phyloP scores from a whole-genome alignment of 2,888 invertebrate species.

The Periphyllus acericola region DNA sequence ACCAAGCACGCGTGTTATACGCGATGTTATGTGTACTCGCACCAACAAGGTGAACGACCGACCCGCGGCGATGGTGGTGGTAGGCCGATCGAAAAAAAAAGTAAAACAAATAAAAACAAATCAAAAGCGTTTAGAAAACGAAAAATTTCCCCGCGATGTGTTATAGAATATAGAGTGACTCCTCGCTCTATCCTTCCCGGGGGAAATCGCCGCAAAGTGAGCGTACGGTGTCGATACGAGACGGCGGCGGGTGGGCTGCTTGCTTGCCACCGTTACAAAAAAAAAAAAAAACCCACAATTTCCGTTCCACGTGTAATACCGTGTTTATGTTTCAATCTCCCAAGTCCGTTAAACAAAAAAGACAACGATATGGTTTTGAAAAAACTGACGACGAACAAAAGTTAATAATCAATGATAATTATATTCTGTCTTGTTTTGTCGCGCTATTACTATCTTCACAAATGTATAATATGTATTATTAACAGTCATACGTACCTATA shows the following conservation, averaged over 20 bases:
- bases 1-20: neutral
- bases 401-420: too few species aligned
- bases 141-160: constrained; percentile 16
- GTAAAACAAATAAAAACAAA: neutral
- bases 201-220: constrained; percentile 31
- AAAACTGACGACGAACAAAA: too few species aligned
- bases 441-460: too few species aligned
- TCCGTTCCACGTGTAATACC: too few species aligned
- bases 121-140: constrained; percentile 47
- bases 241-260: neutral
- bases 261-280: neutral
- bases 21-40: neutral
- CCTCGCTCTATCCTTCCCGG: neutral
- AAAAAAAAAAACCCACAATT: neutral
- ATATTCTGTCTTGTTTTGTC: too few species aligned
- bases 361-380: too few species aligned
- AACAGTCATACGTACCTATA: too few species aligned
- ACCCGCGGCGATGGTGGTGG: neutral
- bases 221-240: neutral
- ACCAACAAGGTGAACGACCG: constrained; percentile 49
- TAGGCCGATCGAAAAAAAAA: constrained; percentile 2
- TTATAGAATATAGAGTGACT: neutral
- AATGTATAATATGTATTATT: too few species aligned
- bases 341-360: too few species aligned
- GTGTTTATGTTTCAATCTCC: too few species aligned